Evolutionary conservation across 2,888 invertebrate species (phyloP).

Genomic region (Rhogogaster chlorosoma): DNA sequence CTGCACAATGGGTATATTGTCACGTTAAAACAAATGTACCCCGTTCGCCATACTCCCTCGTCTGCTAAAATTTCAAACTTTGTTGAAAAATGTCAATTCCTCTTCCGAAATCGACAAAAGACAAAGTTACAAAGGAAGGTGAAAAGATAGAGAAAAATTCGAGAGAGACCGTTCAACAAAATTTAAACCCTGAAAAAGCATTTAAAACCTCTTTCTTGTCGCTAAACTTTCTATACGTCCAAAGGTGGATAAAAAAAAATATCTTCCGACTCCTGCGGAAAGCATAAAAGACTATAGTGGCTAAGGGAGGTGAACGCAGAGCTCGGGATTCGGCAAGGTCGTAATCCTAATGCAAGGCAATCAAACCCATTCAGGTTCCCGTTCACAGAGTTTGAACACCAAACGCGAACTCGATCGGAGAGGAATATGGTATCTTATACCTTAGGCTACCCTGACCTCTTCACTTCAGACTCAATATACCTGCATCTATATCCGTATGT

Average conservation of each 20-base stretch:
- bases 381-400: slow-evolving; percentile 33
- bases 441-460: neutral
- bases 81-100: slow-evolving; percentile 4
- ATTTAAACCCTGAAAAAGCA: neutral
- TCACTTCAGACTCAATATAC: slow-evolving; percentile 2
- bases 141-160: neutral
- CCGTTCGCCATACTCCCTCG: neutral
- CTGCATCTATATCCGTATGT: neutral
- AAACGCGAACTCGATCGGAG: slow-evolving; percentile 14
- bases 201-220: slow-evolving; percentile 14
- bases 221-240: slow-evolving; percentile 2
- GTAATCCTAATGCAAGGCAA: slow-evolving; percentile 48
- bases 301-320: slow-evolving; percentile 1
- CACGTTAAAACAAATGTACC: slow-evolving; percentile 21
- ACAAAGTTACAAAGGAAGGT: neutral
- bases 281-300: neutral
- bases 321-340: slow-evolving; percentile 22
- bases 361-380: slow-evolving; percentile 42
- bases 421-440: slow-evolving; percentile 26
- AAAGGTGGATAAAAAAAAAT: neutral
- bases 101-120: neutral
- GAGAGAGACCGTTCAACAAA: neutral
- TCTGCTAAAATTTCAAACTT: neutral
- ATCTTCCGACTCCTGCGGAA: neutral
- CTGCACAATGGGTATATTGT: slow-evolving; percentile 50